Percentiles rank a stretch among this genome's conserved stretches.
Conservation (phyloP, 2,797 vertebrate species). For the Melanogrammus aeglefinus region DNA sequence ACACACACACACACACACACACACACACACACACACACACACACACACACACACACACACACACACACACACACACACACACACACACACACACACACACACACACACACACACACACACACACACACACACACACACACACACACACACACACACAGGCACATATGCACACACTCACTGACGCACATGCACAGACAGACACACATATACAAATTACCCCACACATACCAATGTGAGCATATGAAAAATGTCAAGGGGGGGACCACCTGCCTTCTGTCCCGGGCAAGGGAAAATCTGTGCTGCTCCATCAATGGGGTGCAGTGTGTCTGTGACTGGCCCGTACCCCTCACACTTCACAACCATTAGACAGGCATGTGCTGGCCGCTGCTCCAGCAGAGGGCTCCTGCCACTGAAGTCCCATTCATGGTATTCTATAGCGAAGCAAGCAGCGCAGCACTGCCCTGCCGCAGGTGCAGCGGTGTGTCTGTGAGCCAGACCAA, state of each 20-base stretch:
- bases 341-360: conserved; percentile 68
- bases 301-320: conserved; percentile 73
- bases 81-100: conserved; percentile 30
- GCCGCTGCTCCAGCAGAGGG: conserved; percentile 54
- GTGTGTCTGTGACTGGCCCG: conserved; percentile 59
- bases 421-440: conserved; percentile 51
- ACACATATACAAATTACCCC: conserved; percentile 47
- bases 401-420: conserved; percentile 52
- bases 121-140: conserved; percentile 52
- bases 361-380: conserved; percentile 73
- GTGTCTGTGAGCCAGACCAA: too few relatives aligned
- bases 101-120: conserved; percentile 28
- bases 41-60: too few relatives aligned
- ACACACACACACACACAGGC: conserved; percentile 19
- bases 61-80: conserved; percentile 28
- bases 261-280: conserved; percentile 70
- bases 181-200: conserved; percentile 37
- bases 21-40: conserved; percentile 19
- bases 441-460: too few relatives aligned
- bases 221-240: conserved; percentile 64
- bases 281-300: conserved; percentile 65
- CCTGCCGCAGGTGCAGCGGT: too few relatives aligned
- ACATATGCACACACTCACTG: conserved; percentile 18
- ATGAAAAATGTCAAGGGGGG: conserved; percentile 69
- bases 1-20: conserved; percentile 28